phyloP scores from a whole-genome alignment of 2,797 vertebrate genomes.

The Alosa sapidissima region DNA sequence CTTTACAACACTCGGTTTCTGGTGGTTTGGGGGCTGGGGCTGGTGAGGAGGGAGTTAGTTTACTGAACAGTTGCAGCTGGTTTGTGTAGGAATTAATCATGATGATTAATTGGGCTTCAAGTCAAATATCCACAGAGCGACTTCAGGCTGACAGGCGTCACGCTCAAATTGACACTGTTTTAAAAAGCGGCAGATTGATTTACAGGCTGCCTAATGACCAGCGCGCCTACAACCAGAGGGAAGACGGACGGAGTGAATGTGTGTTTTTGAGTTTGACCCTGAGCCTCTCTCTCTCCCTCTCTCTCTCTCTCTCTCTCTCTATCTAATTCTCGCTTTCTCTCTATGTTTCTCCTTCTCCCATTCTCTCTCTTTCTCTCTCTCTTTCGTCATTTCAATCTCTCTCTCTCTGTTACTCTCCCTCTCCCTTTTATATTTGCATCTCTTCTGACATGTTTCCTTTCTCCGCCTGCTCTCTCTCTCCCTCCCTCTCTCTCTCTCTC shows the following conservation, averaged over 20 bases:
- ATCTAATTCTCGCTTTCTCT: slow-evolving; percentile 48
- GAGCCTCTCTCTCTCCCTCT: slow-evolving; percentile 45
- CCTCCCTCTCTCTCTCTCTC: neutral
- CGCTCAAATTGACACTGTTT: slow-evolving; percentile 80
- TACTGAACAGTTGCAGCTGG: slow-evolving; percentile 74
- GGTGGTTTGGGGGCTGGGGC: neutral
- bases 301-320: slow-evolving; percentile 55
- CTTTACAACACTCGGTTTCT: neutral
- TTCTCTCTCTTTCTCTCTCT: neutral
- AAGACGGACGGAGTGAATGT: slow-evolving; percentile 75
- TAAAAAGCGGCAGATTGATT: slow-evolving; percentile 83
- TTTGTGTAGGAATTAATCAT: slow-evolving; percentile 84
- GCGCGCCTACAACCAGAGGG: slow-evolving; percentile 68
- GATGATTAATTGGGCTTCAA: slow-evolving; percentile 86
- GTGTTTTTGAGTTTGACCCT: slow-evolving; percentile 64
- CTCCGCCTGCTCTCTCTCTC: too few species aligned
- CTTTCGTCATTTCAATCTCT: slow-evolving; percentile 41
- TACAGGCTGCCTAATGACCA: slow-evolving; percentile 79
- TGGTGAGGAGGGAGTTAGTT: slow-evolving; percentile 62
- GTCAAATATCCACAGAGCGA: slow-evolving; percentile 82
- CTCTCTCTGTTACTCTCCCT: neutral
- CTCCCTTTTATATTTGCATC: neutral
- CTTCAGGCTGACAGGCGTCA: slow-evolving; percentile 79
- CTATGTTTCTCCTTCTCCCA: slow-evolving; percentile 39
- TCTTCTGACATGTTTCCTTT: neutral